Conservation (phyloP, 2,113 vertebrate genomes). For the Tichodroma muraria region DNA sequence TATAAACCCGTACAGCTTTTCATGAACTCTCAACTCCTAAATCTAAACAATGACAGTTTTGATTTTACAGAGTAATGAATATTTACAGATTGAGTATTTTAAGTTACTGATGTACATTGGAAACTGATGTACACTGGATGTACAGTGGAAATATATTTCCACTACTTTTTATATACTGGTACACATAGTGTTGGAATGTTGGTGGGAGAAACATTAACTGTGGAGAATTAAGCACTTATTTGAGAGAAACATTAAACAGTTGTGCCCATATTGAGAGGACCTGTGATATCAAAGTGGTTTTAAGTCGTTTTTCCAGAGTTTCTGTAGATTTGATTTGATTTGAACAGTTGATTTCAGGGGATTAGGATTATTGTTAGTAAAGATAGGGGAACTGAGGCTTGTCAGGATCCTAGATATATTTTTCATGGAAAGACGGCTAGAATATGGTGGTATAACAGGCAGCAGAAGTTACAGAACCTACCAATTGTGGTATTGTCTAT, state of each 20-base stretch:
- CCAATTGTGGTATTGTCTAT: neutral
- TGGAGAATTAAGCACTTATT: neutral
- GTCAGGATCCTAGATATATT: neutral
- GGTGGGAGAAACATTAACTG: neutral
- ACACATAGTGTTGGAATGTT: neutral
- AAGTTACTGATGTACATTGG: neutral
- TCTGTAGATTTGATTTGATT: neutral
- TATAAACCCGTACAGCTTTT: neutral
- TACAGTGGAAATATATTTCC: neutral
- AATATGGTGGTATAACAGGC: neutral
- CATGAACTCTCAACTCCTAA: neutral
- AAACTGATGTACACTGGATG: accelerated
- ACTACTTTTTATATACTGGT: neutral
- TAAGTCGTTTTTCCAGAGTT: neutral
- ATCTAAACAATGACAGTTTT: neutral
- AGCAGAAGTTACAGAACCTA: neutral
- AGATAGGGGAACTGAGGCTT: neutral
- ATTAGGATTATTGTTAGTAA: neutral
- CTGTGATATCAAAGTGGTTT: neutral
- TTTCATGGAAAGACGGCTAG: neutral
- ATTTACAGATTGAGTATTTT: neutral
- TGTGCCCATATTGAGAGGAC: neutral
- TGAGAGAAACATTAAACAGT: neutral
- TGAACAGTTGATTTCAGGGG: neutral
- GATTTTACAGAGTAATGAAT: neutral